Percentiles rank a stretch among this genome's conserved stretches.
Evolutionary conservation across 2,888 invertebrate species (phyloP).

Genomic region (Corbicula japonica): DNA sequence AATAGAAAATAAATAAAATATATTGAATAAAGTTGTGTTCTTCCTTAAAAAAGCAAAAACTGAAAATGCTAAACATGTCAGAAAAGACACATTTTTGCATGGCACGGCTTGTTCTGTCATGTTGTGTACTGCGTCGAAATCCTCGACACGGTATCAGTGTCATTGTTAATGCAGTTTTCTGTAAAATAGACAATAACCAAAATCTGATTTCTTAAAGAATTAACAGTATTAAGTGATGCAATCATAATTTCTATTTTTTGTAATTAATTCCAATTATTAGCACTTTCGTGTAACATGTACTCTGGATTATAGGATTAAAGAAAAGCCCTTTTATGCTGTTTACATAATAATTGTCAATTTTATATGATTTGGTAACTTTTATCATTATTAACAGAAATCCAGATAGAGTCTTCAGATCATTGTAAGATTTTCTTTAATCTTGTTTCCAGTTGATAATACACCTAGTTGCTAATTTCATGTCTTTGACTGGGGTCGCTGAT

Average conservation of each 20-base stretch:
- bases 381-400: slow-evolving; percentile 9
- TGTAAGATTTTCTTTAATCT: slow-evolving; percentile 10
- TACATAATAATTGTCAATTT: slow-evolving; percentile 12
- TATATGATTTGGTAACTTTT: slow-evolving; percentile 22
- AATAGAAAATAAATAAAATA: too few relatives aligned
- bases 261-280: slow-evolving; percentile 14
- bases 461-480: slow-evolving; percentile 37
- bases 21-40: too few relatives aligned
- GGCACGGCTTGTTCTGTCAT: too few relatives aligned
- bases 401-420: slow-evolving; percentile 10
- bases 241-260: slow-evolving; percentile 7
- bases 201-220: too few relatives aligned
- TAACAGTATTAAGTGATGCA: slow-evolving; percentile 12
- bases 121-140: too few relatives aligned
- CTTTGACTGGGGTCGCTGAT: slow-evolving; percentile 31
- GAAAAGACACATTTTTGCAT: too few relatives aligned
- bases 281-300: slow-evolving; percentile 8
- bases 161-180: too few relatives aligned
- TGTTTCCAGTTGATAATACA: slow-evolving; percentile 24
- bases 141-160: too few relatives aligned
- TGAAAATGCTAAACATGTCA: too few relatives aligned
- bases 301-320: slow-evolving; percentile 27
- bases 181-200: too few relatives aligned
- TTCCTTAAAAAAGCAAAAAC: too few relatives aligned
- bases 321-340: too few relatives aligned